Percentiles rank a stretch among this genome's conserved stretches.
These are phyloP conservation scores for Vespertilio murinus DNA, from an alignment of 2,797 vertebrate genomes.

Conservation along the genomic window DNA sequence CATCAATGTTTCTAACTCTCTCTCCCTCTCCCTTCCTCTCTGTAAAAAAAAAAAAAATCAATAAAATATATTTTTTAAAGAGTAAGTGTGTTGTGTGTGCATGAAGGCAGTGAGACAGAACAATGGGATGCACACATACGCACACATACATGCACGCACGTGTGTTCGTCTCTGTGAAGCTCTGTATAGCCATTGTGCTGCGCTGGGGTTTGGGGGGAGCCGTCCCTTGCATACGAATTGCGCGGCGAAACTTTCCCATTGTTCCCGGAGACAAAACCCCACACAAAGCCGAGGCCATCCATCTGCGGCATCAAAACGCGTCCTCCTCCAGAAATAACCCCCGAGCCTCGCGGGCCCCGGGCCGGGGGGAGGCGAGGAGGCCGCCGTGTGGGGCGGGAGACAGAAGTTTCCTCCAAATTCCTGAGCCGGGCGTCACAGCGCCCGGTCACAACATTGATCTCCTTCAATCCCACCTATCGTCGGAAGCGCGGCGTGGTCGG, in stretches of 20 bases:
- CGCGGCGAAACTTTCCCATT: slow-evolving; percentile 70
- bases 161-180: neutral
- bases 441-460: slow-evolving; percentile 85
- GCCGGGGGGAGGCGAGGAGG: slow-evolving; percentile 34
- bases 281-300: slow-evolving; percentile 25
- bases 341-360: slow-evolving; percentile 19
- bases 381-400: slow-evolving; percentile 77
- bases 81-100: no score
- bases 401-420: slow-evolving; percentile 83
- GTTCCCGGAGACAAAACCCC: slow-evolving; percentile 68
- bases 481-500: slow-evolving; percentile 79
- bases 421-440: slow-evolving; percentile 83
- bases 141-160: neutral
- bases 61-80: no score
- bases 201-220: neutral
- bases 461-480: slow-evolving; percentile 84
- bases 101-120: neutral
- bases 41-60: no score
- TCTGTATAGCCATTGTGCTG: neutral
- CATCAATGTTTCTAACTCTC: no score
- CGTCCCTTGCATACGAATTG: slow-evolving; percentile 45
- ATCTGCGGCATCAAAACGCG: slow-evolving; percentile 63
- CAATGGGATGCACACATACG: neutral
- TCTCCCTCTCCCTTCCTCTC: no score
- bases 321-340: slow-evolving; percentile 71